phyloP scores from a whole-genome alignment of 2,888 invertebrate genomes.

The Drosophila eohydei region DNA sequence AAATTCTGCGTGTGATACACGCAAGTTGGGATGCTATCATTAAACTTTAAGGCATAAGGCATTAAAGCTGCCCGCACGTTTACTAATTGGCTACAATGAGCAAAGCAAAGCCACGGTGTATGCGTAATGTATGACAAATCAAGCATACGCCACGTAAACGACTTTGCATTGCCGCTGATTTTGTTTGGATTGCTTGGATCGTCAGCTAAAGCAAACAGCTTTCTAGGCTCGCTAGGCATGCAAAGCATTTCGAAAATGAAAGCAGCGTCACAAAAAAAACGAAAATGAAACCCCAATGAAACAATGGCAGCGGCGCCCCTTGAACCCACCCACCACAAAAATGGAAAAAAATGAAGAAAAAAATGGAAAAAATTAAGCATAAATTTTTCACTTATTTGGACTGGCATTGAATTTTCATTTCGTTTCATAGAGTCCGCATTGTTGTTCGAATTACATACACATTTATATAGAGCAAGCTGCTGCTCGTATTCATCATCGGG shows the following conservation, averaged over 20 bases:
- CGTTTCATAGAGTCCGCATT: constrained; percentile 55
- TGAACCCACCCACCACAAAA: background rate
- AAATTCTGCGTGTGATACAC: constrained; percentile 75
- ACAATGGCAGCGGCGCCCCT: constrained; percentile 28
- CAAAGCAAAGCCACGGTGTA: constrained; percentile 43
- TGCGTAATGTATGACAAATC: constrained; percentile 73
- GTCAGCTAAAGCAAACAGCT: constrained; percentile 48
- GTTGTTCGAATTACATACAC: constrained; percentile 31
- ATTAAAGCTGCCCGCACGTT: constrained; percentile 34
- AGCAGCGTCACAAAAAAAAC: constrained; percentile 6
- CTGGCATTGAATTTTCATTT: constrained; percentile 72
- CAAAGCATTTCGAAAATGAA: constrained; percentile 56
- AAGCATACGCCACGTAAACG: constrained; percentile 69
- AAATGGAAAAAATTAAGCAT: constrained; percentile 54
- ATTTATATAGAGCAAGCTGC: constrained; percentile 4
- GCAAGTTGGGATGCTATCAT: constrained; percentile 5
- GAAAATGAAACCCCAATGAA: constrained; percentile 15
- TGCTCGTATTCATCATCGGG: constrained; percentile 28
- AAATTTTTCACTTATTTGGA: constrained; percentile 72
- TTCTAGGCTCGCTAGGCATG: constrained; percentile 43
- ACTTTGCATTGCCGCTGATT: constrained; percentile 53
- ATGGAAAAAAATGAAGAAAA: background rate
- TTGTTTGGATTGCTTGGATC: constrained; percentile 48
- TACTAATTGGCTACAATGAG: constrained; percentile 68
- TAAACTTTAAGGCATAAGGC: constrained; percentile 55